Evolutionary conservation across 1,140 invertebrate species (phyloP).

Genomic region (Scaptomyza graminum): DNA sequence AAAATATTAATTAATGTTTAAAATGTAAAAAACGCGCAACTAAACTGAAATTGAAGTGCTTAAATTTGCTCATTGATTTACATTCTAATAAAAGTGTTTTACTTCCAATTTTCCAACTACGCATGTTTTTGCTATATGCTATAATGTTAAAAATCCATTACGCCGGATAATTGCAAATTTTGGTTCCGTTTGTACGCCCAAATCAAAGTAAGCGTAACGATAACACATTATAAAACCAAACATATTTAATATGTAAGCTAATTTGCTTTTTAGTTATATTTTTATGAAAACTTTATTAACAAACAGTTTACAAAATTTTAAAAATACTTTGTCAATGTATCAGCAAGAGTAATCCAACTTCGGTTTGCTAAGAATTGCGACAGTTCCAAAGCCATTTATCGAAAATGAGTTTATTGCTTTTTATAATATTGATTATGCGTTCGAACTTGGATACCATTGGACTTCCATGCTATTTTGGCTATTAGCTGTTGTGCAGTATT

Average conservation of each 20-base stretch:
- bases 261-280: neutral
- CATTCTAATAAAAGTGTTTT: conserved; percentile 50
- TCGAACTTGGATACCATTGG: conserved; percentile 14
- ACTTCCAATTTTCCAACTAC: conserved; percentile 72
- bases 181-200: conserved; percentile 26
- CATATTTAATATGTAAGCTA: neutral
- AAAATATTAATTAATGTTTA: neutral
- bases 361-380: neutral
- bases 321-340: neutral
- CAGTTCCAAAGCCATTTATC: neutral
- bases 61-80: neutral
- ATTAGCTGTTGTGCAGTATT: conserved; percentile 34
- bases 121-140: conserved; percentile 51
- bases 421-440: conserved; percentile 70
- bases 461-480: neutral
- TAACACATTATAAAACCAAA: neutral
- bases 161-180: conserved; percentile 65
- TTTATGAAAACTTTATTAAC: neutral
- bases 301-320: neutral
- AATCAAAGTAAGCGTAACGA: neutral
- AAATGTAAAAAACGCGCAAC: conserved; percentile 6
- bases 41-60: neutral
- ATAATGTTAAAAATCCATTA: conserved; percentile 67
- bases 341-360: neutral
- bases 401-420: conserved; percentile 61